Evolutionary conservation across 2,888 invertebrate species (phyloP).

Genomic region (Drosophila subsilvestris): DNA sequence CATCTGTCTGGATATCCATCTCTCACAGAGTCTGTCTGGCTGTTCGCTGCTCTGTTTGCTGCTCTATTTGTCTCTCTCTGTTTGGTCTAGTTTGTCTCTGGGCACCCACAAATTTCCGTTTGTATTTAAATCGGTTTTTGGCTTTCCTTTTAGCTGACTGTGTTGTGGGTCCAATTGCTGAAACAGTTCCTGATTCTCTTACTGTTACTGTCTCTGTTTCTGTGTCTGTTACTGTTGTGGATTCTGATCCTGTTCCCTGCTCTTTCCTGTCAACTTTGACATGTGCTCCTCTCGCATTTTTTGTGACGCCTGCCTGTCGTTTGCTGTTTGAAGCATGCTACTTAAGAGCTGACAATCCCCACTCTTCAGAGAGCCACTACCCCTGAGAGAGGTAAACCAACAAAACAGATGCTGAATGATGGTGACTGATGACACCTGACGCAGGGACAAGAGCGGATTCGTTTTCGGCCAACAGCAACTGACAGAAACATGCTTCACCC

Average conservation of each 20-base stretch:
- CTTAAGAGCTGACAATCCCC: slow-evolving; percentile 58
- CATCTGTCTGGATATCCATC: slow-evolving; percentile 38
- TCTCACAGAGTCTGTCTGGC: slow-evolving; percentile 24
- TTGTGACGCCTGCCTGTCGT: slow-evolving; percentile 43
- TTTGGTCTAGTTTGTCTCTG: slow-evolving; percentile 25
- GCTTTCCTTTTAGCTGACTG: slow-evolving; percentile 29
- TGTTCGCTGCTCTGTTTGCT: slow-evolving; percentile 14
- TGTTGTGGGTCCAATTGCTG: slow-evolving; percentile 8
- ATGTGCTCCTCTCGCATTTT: slow-evolving; percentile 45
- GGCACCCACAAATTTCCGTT: slow-evolving; percentile 46
- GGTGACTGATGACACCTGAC: slow-evolving; percentile 50
- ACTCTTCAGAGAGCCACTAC: slow-evolving; percentile 26
- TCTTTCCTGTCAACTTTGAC: slow-evolving; percentile 64
- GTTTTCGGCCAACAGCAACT: slow-evolving; percentile 21
- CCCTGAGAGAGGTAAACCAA: slow-evolving; percentile 6
- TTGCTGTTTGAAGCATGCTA: slow-evolving; percentile 58
- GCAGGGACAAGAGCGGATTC: slow-evolving; percentile 34
- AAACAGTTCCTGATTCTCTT: slow-evolving; percentile 29
- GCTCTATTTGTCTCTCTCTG: slow-evolving; percentile 39
- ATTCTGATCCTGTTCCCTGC: slow-evolving; percentile 16
- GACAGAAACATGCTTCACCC: slow-evolving; percentile 54
- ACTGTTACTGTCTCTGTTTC: slow-evolving; percentile 16
- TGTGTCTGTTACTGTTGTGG: slow-evolving; percentile 22
- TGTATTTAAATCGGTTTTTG: slow-evolving; percentile 59
- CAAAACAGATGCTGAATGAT: slow-evolving; percentile 52